These are phyloP conservation scores for Nymphalis io DNA, from an alignment of 1,140 invertebrate species.

Conservation along the genomic window DNA sequence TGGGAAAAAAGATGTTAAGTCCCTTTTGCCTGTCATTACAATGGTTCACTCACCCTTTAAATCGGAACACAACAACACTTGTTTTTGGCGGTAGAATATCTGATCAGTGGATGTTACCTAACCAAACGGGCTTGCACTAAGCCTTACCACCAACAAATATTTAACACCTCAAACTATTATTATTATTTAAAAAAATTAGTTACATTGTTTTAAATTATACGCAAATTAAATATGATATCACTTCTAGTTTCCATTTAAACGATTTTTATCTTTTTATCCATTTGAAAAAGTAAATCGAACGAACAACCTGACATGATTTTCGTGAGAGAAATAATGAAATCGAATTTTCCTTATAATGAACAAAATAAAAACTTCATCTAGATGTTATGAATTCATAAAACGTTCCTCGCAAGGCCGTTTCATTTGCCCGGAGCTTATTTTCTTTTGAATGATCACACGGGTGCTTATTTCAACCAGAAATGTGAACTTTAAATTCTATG, in stretches of 20 bases:
- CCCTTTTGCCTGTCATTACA: no score
- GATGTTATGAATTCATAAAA: constrained; percentile 68
- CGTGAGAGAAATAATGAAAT: constrained; percentile 47
- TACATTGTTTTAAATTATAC: no score
- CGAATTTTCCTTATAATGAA: constrained; percentile 57
- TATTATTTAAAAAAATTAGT: no score
- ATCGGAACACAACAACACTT: no score
- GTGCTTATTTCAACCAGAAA: constrained; percentile 13
- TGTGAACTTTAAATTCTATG: neutral
- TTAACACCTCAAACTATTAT: no score
- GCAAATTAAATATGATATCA: no score
- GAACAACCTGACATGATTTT: constrained; percentile 26
- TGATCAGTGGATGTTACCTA: no score
- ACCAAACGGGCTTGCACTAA: no score
- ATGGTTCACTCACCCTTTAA: no score
- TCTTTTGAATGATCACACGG: constrained; percentile 40
- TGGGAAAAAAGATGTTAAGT: no score
- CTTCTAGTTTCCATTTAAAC: neutral
- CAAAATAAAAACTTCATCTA: constrained; percentile 67
- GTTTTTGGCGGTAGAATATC: no score
- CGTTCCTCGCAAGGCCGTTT: constrained; percentile 55
- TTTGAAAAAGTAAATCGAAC: constrained; percentile 3
- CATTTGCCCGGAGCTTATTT: constrained; percentile 61
- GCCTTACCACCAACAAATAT: no score
- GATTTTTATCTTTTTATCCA: neutral